These are phyloP conservation scores for Henricia sp. DNA, from an alignment of 53 echinoderm and acorn worm genomes.

Conservation along the genomic window DNA sequence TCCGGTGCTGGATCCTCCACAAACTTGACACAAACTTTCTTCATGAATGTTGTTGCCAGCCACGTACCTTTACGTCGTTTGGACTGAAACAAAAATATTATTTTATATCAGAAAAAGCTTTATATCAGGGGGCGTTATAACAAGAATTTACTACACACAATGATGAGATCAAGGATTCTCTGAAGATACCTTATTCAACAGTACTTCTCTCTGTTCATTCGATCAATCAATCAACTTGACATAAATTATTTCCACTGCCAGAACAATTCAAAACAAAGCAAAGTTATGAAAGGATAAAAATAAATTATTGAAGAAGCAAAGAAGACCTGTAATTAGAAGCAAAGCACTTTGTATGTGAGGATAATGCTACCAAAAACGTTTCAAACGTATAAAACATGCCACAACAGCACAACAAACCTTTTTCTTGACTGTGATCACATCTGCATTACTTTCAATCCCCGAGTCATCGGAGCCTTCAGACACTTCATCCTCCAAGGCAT, in stretches of 20 bases:
- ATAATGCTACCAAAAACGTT: neutral
- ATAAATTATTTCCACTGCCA: neutral
- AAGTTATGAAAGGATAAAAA: neutral
- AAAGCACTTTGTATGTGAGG: neutral
- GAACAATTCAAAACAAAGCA: neutral
- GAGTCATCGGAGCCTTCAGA: slow-evolving; percentile 35
- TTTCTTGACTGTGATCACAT: neutral
- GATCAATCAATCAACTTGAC: neutral
- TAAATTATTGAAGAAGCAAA: neutral
- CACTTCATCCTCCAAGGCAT: slow-evolving; percentile 15
- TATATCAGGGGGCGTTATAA: too few relatives aligned
- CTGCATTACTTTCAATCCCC: slow-evolving; percentile 13
- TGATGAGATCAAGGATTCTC: neutral
- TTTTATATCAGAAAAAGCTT: too few relatives aligned
- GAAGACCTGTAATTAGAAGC: neutral
- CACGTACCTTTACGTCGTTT: slow-evolving; percentile 43
- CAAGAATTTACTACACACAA: neutral
- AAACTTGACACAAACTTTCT: slow-evolving; percentile 75
- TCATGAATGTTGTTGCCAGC: slow-evolving; percentile 67
- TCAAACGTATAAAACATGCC: neutral
- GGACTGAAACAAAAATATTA: neutral
- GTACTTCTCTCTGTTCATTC: neutral
- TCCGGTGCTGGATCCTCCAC: slow-evolving; percentile 34
- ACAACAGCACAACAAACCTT: slow-evolving; percentile 1
- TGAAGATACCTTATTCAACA: neutral